Evolutionary conservation across 2,888 invertebrate genomes (phyloP).

Genomic region (Nephrotoma appendiculata): DNA sequence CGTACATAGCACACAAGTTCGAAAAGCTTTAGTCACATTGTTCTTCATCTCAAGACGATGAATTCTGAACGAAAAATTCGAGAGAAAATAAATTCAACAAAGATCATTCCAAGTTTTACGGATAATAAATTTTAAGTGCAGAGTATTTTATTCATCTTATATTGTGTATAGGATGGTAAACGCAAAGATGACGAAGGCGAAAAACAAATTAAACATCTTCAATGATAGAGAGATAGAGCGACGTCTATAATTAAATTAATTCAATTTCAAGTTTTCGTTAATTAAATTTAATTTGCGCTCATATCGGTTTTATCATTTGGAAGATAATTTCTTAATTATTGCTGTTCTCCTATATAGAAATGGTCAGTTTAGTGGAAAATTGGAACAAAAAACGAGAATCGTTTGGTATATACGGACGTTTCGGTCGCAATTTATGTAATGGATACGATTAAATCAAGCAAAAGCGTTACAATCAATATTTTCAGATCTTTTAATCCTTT

Average conservation of each 20-base stretch:
- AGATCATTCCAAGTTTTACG: background rate
- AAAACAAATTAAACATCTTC: background rate
- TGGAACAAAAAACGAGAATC: background rate
- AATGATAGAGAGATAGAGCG: background rate
- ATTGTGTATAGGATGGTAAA: background rate
- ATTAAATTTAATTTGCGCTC: background rate
- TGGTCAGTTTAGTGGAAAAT: background rate
- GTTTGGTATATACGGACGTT: background rate
- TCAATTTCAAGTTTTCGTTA: background rate
- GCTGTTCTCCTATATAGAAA: background rate
- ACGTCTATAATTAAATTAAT: background rate
- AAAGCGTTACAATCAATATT: background rate
- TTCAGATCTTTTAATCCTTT: no score
- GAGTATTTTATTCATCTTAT: background rate
- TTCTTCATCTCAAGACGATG: background rate
- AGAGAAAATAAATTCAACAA: background rate
- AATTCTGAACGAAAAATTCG: background rate
- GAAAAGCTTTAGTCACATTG: background rate
- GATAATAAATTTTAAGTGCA: background rate
- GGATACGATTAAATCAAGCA: background rate
- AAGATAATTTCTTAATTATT: background rate
- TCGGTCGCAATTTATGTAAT: background rate
- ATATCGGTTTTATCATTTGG: background rate
- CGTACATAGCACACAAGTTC: background rate
- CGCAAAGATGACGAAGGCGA: background rate